phyloP scores from a whole-genome alignment of 2,888 invertebrate species.

The Melikaiella ostensackeni region DNA sequence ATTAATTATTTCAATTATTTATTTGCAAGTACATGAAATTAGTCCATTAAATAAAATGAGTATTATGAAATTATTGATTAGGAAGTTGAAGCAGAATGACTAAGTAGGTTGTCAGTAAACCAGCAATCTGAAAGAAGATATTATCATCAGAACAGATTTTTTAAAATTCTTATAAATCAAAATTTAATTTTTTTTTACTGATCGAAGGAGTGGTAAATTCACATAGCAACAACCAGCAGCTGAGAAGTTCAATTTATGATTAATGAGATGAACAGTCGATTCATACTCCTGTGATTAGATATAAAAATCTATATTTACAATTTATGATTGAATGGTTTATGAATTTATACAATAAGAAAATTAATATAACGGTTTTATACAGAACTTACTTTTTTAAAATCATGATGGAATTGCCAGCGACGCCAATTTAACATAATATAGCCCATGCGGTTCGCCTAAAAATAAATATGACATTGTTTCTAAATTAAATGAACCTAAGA shows the following conservation, averaged over 20 bases:
- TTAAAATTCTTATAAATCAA: neutral
- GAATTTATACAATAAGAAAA: neutral
- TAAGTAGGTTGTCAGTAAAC: slow-evolving; percentile 68
- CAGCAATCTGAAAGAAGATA: slow-evolving; percentile 62
- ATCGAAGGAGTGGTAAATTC: slow-evolving; percentile 66
- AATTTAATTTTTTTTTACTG: slow-evolving; percentile 62
- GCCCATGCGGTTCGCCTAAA: slow-evolving; percentile 68
- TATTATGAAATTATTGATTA: slow-evolving; percentile 35
- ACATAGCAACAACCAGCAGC: slow-evolving; percentile 72
- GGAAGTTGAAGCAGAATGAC: slow-evolving; percentile 71
- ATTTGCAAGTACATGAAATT: neutral
- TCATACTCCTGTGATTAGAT: slow-evolving; percentile 52
- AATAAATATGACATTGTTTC: slow-evolving; percentile 37
- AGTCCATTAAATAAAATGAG: neutral
- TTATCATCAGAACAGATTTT: neutral
- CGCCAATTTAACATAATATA: slow-evolving; percentile 66
- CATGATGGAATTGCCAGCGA: slow-evolving; percentile 31
- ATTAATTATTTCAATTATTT: neutral
- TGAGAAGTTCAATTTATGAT: slow-evolving; percentile 67
- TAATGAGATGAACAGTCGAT: slow-evolving; percentile 65
- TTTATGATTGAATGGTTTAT: neutral
- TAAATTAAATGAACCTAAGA: neutral
- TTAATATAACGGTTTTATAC: neutral
- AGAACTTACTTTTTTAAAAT: slow-evolving; percentile 13
- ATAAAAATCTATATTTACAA: slow-evolving; percentile 1